These are phyloP conservation scores for Nasonia oneida DNA, from an alignment of 2,888 invertebrate species.

Conservation along the genomic window DNA sequence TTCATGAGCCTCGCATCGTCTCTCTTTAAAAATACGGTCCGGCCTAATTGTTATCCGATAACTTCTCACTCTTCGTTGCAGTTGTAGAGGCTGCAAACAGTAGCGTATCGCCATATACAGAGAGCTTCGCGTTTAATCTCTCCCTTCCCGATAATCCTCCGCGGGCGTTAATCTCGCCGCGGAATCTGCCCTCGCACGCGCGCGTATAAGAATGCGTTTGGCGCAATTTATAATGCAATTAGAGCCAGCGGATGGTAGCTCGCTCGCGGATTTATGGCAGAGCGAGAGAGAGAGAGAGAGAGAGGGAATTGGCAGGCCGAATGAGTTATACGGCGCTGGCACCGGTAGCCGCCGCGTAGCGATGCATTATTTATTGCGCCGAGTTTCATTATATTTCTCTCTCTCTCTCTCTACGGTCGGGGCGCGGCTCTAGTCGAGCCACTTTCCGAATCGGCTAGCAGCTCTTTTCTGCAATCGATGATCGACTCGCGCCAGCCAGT, in stretches of 20 bases:
- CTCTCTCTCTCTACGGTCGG: constrained; percentile 55
- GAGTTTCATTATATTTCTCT: constrained; percentile 78
- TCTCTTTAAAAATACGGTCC: not conserved
- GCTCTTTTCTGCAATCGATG: constrained; percentile 56
- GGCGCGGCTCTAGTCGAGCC: constrained; percentile 57
- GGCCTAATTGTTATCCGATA: not conserved
- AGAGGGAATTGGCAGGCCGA: constrained; percentile 69
- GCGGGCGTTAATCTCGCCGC: constrained; percentile 46
- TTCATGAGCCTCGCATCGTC: not conserved
- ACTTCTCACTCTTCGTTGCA: not conserved
- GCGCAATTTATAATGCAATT: constrained; percentile 79
- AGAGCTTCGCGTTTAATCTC: constrained; percentile 30
- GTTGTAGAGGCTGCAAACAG: too few species aligned
- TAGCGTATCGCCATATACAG: not conserved
- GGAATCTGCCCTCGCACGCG: constrained; percentile 55
- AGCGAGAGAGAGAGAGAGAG: constrained; percentile 60
- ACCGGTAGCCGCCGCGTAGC: constrained; percentile 74
- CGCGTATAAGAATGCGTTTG: constrained; percentile 67
- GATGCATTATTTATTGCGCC: constrained; percentile 78
- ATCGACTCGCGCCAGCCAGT: constrained; percentile 37
- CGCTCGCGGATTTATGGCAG: constrained; percentile 78
- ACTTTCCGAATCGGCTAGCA: constrained; percentile 58
- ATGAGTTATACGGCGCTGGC: constrained; percentile 76
- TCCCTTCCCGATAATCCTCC: constrained; percentile 13
- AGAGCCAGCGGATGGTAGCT: constrained; percentile 76